These are phyloP conservation scores for Temnothorax unifasciatus DNA, from an alignment of 2,888 invertebrate genomes.

Conservation along the genomic window DNA sequence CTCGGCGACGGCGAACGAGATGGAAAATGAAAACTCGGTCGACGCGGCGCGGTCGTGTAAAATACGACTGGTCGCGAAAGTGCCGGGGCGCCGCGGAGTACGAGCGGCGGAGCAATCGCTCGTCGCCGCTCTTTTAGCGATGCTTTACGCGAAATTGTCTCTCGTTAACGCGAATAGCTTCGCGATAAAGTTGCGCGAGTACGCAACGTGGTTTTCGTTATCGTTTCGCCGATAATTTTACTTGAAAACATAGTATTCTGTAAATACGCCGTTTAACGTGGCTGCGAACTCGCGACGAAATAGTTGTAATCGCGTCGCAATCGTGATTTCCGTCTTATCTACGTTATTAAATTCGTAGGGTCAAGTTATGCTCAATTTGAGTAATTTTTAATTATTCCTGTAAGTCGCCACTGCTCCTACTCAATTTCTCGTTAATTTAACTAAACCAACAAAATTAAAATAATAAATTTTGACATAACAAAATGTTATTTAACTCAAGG, in stretches of 20 bases:
- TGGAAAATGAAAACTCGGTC: too few relatives aligned
- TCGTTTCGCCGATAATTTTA: background rate
- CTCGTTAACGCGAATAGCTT: conserved; percentile 20
- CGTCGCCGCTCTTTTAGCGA: background rate
- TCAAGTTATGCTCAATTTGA: too few relatives aligned
- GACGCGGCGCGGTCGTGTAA: conserved; percentile 18
- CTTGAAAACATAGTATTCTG: background rate
- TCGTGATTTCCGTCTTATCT: background rate
- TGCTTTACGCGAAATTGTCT: conserved; percentile 27
- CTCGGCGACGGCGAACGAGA: too few relatives aligned
- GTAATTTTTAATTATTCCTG: too few relatives aligned
- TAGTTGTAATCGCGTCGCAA: background rate
- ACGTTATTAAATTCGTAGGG: too few relatives aligned
- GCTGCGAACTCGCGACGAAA: background rate
- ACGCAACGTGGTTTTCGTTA: background rate
- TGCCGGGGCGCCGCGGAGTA: background rate
- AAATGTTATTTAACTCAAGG: too few relatives aligned
- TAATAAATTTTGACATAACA: too few relatives aligned
- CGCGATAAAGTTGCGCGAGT: conserved; percentile 12
- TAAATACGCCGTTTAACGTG: background rate
- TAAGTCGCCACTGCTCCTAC: too few relatives aligned
- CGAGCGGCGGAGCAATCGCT: background rate
- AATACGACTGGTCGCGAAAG: background rate
- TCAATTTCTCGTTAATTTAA: too few relatives aligned
- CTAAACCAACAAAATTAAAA: too few relatives aligned